phyloP scores from a whole-genome alignment of 2,888 invertebrate genomes.

The Eupithecia subfuscata region DNA sequence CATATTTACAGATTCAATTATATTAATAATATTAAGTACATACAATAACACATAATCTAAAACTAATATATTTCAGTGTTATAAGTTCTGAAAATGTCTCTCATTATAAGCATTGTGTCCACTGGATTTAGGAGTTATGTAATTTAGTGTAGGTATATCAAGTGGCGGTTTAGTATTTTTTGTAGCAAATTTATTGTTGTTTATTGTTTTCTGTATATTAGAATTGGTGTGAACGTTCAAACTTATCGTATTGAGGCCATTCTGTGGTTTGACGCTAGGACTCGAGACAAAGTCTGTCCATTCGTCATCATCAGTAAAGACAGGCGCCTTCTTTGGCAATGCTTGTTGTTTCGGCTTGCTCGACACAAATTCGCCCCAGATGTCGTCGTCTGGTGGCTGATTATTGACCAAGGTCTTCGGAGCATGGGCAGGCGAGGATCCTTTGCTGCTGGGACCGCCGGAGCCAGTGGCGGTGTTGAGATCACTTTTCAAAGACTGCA shows the following conservation, averaged over 20 bases:
- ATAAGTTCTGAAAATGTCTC: conserved; percentile 82
- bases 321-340: conserved; percentile 58
- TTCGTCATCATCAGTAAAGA: conserved; percentile 74
- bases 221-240: conserved; percentile 77
- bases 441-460: conserved; percentile 62
- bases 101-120: conserved; percentile 67
- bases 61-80: conserved; percentile 58
- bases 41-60: neutral
- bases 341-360: conserved; percentile 69
- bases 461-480: conserved; percentile 54
- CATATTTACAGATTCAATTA: conserved; percentile 43
- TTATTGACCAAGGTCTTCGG: conserved; percentile 53
- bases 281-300: conserved; percentile 82
- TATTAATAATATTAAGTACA: conserved; percentile 68
- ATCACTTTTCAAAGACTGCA: conserved; percentile 75
- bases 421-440: conserved; percentile 66
- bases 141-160: conserved; percentile 76
- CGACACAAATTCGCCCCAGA: conserved; percentile 86
- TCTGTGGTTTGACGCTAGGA: conserved; percentile 72
- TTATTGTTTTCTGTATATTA: conserved; percentile 66
- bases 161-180: conserved; percentile 66
- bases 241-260: conserved; percentile 78
- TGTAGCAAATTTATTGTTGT: conserved; percentile 56
- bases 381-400: conserved; percentile 78
- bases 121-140: conserved; percentile 76